Evolutionary conservation across 2,888 invertebrate species (phyloP), one percentile per base, ranked within the genome.

Genomic region (Mallateleia sp.): DNA sequence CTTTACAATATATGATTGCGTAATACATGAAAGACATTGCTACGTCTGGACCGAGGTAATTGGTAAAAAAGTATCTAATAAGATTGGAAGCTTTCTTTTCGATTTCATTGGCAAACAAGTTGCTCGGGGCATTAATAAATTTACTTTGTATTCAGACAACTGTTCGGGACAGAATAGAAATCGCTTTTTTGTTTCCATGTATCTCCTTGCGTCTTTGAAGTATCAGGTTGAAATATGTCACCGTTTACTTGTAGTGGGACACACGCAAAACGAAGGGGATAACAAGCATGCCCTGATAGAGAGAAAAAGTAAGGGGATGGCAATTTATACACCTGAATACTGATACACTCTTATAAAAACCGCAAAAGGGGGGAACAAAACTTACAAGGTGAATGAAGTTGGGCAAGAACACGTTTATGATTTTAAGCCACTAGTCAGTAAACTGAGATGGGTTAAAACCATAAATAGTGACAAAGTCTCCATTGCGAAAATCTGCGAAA

Each of bases 251-350:
- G 89, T 88, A 85, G 84, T 87, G 45, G 92, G 90, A 7, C 91
- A 91, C 60, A 92, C 91, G 9, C 90, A 92, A 85, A 89, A 89
- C 64, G 91, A 92, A 78, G 90, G 90, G n/a, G n/a, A n/a, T n/a
- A n/a, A n/a, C n/a, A n/a, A n/a, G 34, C 92, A 91, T 79, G 89
- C 91, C 9, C 42, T 87, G 34, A 91, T 91, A 18, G 91, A 91
- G 74, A 28, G 82, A 18, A 20, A 42, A 72, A 67, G 81, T 32
- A 81, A 77, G 50, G 72, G 84, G 25, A 58, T 86, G n/a, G 45
- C 60, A 9, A 87, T 90, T 42, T 91, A 34, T 62, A 83, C 79
- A 6, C 60, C 72, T 22, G 67, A 71, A 42, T 60, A 87, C 15
- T 87, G 87, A 83, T 20, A 38, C 15, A 34, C 54, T 22, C 20